Percentiles rank a stretch among this genome's conserved stretches.
These are phyloP conservation scores for Suricata suricatta DNA, from an alignment of 2,113 vertebrate species.

Conservation along the genomic window DNA sequence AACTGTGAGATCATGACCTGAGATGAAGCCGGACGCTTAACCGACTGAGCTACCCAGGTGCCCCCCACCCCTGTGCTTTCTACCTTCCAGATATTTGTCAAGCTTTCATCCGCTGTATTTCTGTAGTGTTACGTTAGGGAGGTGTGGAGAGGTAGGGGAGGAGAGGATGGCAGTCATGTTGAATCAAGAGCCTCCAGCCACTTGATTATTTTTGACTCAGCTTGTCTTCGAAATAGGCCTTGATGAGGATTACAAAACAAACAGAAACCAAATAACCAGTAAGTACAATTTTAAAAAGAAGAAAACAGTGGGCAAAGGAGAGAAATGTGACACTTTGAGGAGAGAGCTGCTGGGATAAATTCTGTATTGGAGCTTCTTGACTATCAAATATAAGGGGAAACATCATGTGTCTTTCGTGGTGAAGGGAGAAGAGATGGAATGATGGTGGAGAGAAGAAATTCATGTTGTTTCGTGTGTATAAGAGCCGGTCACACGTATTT, in stretches of 20 bases:
- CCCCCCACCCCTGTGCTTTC: not conserved
- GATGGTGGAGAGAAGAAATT: not conserved
- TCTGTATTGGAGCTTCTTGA: not conserved
- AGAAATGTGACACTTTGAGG: not conserved
- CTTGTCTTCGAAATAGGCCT: not conserved
- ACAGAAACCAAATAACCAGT: not conserved
- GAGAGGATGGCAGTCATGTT: not conserved
- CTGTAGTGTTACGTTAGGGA: not conserved
- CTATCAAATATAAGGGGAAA: not conserved
- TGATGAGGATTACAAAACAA: not conserved
- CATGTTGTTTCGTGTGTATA: not conserved
- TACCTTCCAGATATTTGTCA: not conserved
- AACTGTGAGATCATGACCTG: too few species aligned
- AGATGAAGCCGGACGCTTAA: too few species aligned
- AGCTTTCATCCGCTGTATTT: conserved; percentile 8
- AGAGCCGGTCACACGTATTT: not conserved
- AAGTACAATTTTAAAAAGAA: not conserved
- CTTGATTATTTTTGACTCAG: not conserved
- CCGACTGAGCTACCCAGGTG: too few species aligned
- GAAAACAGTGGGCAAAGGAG: not conserved
- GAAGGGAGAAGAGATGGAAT: not conserved
- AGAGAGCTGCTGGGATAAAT: not conserved
- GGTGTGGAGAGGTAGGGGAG: not conserved
- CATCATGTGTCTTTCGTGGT: not conserved
- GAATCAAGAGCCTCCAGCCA: not conserved